phyloP scores from a whole-genome alignment of 2,797 vertebrate species.

The Linurgus olivaceus region DNA sequence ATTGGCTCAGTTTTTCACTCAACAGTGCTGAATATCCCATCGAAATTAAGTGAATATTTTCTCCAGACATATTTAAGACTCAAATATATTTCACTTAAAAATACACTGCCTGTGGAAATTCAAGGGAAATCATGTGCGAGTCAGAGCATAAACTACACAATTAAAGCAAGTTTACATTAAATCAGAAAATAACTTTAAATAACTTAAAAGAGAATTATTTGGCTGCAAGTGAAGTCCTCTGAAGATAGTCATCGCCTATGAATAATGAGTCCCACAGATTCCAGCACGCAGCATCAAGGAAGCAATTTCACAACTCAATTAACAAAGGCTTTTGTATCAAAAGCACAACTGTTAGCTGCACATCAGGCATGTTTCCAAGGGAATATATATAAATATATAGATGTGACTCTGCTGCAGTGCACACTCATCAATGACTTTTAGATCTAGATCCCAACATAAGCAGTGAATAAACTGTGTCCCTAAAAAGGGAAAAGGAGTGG shows the following conservation, averaged over 20 bases:
- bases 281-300: slow-evolving; percentile 49
- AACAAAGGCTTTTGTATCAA: slow-evolving; percentile 62
- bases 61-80: background rate
- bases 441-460: background rate
- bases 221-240: slow-evolving; percentile 48
- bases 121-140: background rate
- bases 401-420: background rate
- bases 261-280: slow-evolving; percentile 52
- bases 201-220: slow-evolving; percentile 62
- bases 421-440: background rate
- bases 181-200: slow-evolving; percentile 65
- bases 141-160: slow-evolving; percentile 17
- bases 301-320: slow-evolving; percentile 58
- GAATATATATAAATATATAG: background rate
- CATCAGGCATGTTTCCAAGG: background rate
- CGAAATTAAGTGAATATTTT: background rate
- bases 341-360: slow-evolving; percentile 23
- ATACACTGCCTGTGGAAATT: slow-evolving; percentile 39
- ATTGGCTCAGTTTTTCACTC: background rate
- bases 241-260: slow-evolving; percentile 43
- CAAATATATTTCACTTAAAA: background rate
- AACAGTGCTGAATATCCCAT: background rate
- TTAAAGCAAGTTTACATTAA: slow-evolving; percentile 42
- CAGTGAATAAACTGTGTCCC: background rate
- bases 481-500: background rate